Base-by-base conservation (phyloP, 2,888 invertebrate genomes). In the Pteria penguin region DNA sequence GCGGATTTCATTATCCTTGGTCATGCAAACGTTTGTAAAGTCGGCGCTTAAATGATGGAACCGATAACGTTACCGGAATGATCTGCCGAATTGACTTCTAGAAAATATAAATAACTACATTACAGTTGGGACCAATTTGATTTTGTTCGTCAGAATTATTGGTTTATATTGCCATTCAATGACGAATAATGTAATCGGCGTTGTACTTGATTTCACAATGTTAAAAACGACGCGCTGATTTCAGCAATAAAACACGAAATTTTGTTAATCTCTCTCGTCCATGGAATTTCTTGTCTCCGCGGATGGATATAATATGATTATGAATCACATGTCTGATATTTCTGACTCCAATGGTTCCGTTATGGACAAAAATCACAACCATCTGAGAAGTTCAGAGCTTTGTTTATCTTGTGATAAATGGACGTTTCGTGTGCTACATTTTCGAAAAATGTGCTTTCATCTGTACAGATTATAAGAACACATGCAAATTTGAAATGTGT, bases 1-100 rank as follows among this genome's bases (percentile, higher is more conserved):
- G 71, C 65, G 57, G 36, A 55, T 57, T 65, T 72, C 72, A 72
- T 72, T 71, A 65, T n/a, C 32, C 57, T 31, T n/a, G 31, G 33
- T 68, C 68, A 57, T 26, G 68, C 68, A 68, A 68, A 52, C 68
- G 55, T 45, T 45, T 45, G 45, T 45, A 45, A 45, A 45, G 45
- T 45, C 45, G 45, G 18, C 18, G 45, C 45, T 45, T 45, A 45
- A 45, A 45, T 45, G 45, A 45, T 45, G 45, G 45, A 45, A 45
- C 8, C 45, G 45, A 45, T 45, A 45, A 45, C 45, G 45, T 45
- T 45, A 8, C 45, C 11, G 18, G 45, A 45, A 45, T 8, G 18
- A 45, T 45, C 45, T 18, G 45, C 11, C 45, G 45, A 45, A 45
- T 45, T 8, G 45, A 45, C 11, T 45, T 45, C 45, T 45, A 14